Evolutionary conservation across 2,113 vertebrate genomes (phyloP).

Genomic region (Psephotus haematonotus): DNA sequence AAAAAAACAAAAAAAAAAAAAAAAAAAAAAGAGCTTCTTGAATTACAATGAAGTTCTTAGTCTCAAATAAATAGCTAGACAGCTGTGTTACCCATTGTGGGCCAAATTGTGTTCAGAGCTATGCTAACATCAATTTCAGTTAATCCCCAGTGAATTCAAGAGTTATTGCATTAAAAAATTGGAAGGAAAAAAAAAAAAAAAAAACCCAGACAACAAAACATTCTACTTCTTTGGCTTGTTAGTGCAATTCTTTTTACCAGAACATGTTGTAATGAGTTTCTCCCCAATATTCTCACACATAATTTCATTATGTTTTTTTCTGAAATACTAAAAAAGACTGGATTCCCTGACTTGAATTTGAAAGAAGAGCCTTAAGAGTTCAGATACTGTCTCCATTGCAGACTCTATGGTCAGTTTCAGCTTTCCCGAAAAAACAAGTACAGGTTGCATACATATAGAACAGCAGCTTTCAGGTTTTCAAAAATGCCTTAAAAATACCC

Average conservation of each 20-base stretch:
- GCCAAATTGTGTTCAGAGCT: too few relatives aligned
- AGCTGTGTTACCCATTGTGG: too few relatives aligned
- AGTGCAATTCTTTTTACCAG: neutral
- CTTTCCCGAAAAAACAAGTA: neutral
- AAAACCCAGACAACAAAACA: neutral
- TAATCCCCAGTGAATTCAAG: neutral
- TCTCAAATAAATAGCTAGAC: too few relatives aligned
- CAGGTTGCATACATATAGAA: fast-evolving
- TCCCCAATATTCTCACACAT: neutral
- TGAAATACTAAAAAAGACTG: neutral
- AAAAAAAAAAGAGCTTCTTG: too few relatives aligned
- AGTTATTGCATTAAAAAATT: neutral
- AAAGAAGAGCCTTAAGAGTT: neutral
- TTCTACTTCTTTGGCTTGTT: neutral
- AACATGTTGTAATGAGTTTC: neutral
- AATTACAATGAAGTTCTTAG: too few relatives aligned
- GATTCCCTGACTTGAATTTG: neutral
- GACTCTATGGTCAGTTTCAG: neutral
- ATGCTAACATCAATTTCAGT: too few relatives aligned
- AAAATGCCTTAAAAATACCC: neutral
- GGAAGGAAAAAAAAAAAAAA: neutral
- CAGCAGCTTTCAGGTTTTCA: neutral
- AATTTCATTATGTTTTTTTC: neutral
- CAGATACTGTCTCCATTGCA: neutral
- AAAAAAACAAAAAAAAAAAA: too few relatives aligned